These are phyloP conservation scores for Epinephelus malabaricus DNA, from an alignment of 2,797 vertebrate genomes.

Conservation along the genomic window DNA sequence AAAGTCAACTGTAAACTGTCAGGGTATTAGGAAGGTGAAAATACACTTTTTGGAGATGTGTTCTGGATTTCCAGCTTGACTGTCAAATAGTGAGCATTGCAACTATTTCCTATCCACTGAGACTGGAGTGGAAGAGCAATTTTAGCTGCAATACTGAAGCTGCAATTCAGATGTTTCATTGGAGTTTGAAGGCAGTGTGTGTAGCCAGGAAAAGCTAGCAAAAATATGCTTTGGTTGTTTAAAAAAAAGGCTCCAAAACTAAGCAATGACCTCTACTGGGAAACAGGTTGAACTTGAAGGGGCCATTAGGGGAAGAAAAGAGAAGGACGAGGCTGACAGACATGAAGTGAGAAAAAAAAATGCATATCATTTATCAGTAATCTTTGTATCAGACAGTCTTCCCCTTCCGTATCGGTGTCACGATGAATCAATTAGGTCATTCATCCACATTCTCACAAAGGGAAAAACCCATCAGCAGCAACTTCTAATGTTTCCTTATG, in stretches of 20 bases:
- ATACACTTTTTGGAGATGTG: background rate
- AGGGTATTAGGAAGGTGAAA: slow-evolving; percentile 2
- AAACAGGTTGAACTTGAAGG: slow-evolving; percentile 42
- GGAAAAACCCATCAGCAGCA: slow-evolving; percentile 65
- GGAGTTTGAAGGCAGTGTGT: slow-evolving; percentile 18
- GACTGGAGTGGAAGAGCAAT: slow-evolving; percentile 19
- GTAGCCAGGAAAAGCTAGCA: background rate
- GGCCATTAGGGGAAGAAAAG: slow-evolving; percentile 35
- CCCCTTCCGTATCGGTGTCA: slow-evolving; percentile 67
- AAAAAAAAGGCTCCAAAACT: slow-evolving; percentile 7
- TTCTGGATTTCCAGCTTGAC: slow-evolving; percentile 14
- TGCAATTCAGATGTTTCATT: slow-evolving; percentile 24
- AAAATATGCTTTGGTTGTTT: background rate
- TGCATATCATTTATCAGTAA: slow-evolving; percentile 43
- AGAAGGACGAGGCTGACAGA: slow-evolving; percentile 23
- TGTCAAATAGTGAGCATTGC: background rate
- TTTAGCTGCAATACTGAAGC: background rate
- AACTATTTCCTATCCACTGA: slow-evolving; percentile 21
- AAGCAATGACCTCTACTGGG: slow-evolving; percentile 18
- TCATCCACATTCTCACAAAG: slow-evolving; percentile 67
- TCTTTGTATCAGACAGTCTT: slow-evolving; percentile 50
- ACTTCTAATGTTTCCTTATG: slow-evolving; percentile 80
- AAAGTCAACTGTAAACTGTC: slow-evolving; percentile 13
- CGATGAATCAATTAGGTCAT: slow-evolving; percentile 72
- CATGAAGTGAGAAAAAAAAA: slow-evolving; percentile 33